Percentiles rank a stretch among this genome's conserved stretches.
These are phyloP conservation scores for Diabrotica undecimpunctata DNA, from an alignment of 1,140 invertebrate genomes.

Conservation along the genomic window DNA sequence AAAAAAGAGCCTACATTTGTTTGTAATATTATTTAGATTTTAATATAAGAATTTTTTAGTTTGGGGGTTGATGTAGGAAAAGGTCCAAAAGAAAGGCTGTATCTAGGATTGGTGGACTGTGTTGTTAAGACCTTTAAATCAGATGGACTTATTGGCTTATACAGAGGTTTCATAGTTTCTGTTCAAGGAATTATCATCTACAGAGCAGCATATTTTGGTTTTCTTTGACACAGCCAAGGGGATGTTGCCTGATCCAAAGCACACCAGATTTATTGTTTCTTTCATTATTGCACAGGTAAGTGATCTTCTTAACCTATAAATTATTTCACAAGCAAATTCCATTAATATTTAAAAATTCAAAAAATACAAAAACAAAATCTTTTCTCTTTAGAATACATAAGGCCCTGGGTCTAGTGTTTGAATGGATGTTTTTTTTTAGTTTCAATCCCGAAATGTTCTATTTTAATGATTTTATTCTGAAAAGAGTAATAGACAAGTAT, in stretches of 20 bases:
- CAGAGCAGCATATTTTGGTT: constrained; percentile 87
- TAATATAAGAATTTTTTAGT: constrained; percentile 44
- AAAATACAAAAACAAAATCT: background rate
- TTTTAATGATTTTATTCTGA: no score
- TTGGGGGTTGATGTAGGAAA: constrained; percentile 83
- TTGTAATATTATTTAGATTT: background rate
- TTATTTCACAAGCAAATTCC: no score
- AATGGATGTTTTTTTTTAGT: no score
- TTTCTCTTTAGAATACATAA: no score
- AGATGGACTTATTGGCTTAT: constrained; percentile 79
- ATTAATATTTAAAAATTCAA: no score
- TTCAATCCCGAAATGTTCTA: no score
- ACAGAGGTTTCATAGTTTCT: constrained; percentile 87
- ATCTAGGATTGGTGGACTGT: constrained; percentile 79
- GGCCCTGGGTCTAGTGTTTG: no score
- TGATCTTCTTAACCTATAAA: background rate
- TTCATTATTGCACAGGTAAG: constrained; percentile 78
- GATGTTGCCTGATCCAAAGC: constrained; percentile 78
- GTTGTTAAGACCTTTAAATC: constrained; percentile 76
- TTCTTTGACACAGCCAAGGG: constrained; percentile 89
- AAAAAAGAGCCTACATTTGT: no score
- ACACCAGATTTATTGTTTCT: constrained; percentile 71
- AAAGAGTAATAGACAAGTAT: no score
- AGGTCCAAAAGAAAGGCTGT: constrained; percentile 68
- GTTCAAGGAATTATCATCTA: constrained; percentile 86